A percentile compares a stretch with the other conserved stretches of the same genome.
Conservation (phyloP, 1,140 invertebrate genomes). For the Anoplophora glabripennis region DNA sequence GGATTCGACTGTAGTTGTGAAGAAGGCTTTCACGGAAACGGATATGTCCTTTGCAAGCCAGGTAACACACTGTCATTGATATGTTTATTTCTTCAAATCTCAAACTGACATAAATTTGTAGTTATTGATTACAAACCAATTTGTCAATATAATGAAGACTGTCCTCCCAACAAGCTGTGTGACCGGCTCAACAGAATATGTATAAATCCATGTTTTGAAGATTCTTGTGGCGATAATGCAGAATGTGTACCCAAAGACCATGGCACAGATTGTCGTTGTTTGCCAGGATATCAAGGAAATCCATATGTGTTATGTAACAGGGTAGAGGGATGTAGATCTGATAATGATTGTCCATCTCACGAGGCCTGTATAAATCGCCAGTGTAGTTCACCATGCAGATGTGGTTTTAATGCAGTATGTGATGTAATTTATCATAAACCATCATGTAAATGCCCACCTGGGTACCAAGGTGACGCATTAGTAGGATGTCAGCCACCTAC, state of each 20-base stretch:
- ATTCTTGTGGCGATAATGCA: conserved; percentile 81
- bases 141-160: conserved; percentile 88
- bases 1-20: conserved; percentile 79
- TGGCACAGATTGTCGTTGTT: conserved; percentile 73
- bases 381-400: conserved; percentile 73
- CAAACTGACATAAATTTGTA: conserved; percentile 44
- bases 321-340: conserved; percentile 64
- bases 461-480: conserved; percentile 69
- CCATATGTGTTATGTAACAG: conserved; percentile 69
- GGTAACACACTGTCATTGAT: conserved; percentile 52
- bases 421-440: conserved; percentile 71
- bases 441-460: conserved; percentile 72
- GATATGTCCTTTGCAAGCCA: conserved; percentile 72
- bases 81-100: neutral
- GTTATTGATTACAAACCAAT: conserved; percentile 64
- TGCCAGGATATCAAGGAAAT: conserved; percentile 73
- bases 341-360: conserved; percentile 65
- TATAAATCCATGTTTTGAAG: conserved; percentile 78
- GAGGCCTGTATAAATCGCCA: conserved; percentile 73
- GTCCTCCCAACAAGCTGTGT: conserved; percentile 75
- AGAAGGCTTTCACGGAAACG: conserved; percentile 83
- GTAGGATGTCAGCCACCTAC: conserved; percentile 59
- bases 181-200: conserved; percentile 78
- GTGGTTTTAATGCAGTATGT: conserved; percentile 72
- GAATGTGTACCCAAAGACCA: conserved; percentile 76